Conservation (phyloP, 2,797 vertebrate genomes). For the Todus mexicanus region DNA sequence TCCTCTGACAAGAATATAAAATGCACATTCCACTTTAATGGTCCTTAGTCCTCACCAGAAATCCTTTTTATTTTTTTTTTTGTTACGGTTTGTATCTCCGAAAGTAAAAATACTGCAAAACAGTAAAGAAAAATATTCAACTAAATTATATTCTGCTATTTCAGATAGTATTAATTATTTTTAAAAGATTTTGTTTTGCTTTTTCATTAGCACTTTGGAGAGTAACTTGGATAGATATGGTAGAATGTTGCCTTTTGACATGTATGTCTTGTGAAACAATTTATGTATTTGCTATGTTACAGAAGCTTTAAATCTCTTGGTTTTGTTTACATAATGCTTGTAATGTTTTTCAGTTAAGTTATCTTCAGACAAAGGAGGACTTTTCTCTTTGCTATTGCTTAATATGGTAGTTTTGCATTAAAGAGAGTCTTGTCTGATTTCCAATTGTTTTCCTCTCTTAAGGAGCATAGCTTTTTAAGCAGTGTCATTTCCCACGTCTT, state of each 20-base stretch:
- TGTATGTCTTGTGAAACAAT: neutral
- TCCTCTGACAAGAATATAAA: constrained; percentile 24
- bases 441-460: constrained; percentile 22
- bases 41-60: neutral
- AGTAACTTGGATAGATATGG: neutral
- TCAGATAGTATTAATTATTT: neutral
- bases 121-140: neutral
- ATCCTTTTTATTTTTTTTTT: neutral
- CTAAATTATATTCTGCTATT: neutral
- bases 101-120: neutral
- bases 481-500: neutral
- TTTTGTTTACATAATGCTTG: constrained; percentile 36
- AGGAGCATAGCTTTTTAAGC: neutral
- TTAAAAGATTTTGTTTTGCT: neutral
- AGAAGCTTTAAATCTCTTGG: constrained; percentile 30
- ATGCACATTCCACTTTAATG: neutral
- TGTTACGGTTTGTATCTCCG: neutral
- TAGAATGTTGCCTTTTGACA: neutral
- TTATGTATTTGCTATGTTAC: neutral
- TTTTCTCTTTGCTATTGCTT: neutral
- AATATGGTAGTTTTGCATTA: neutral
- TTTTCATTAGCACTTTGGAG: neutral
- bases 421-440: constrained; percentile 17
- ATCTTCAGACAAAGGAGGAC: neutral
- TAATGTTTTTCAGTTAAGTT: constrained; percentile 16